phyloP scores from a whole-genome alignment of 2,113 vertebrate species.

The Colistium nudipinnis region DNA sequence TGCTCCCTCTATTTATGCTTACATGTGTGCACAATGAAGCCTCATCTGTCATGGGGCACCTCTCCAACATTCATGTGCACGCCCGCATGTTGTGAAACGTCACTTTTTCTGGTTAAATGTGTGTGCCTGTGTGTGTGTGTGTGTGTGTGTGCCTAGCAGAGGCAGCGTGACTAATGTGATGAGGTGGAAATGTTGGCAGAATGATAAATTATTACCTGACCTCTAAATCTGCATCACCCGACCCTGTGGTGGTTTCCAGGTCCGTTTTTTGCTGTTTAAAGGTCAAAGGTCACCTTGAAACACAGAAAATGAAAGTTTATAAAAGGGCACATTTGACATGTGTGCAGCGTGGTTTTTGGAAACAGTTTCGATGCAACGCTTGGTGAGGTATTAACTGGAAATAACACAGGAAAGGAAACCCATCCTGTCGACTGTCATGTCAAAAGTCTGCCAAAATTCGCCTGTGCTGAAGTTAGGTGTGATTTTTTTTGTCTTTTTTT shows the following conservation, averaged over 20 bases:
- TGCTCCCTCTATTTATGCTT: too few relatives aligned
- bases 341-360: not conserved
- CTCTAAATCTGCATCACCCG: conserved; percentile 20
- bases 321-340: not conserved
- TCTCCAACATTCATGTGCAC: conserved; percentile 43
- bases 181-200: conserved; percentile 19
- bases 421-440: conserved; percentile 1
- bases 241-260: not conserved
- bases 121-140: conserved; percentile 7
- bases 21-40: too few relatives aligned
- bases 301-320: conserved; percentile 17
- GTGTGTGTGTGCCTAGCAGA: conserved; percentile 1
- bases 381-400: conserved; percentile 11
- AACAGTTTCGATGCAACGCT: not conserved
- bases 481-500: conserved; percentile 2
- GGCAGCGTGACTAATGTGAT: conserved; percentile 41
- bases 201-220: conserved; percentile 22
- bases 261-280: not conserved
- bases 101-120: not conserved
- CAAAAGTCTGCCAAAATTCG: conserved; percentile 15
- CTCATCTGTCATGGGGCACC: too few relatives aligned
- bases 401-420: not conserved
- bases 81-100: too few relatives aligned
- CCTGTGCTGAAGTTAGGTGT: conserved; percentile 12
- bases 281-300: conserved; percentile 72